Conservation (phyloP, 2,888 invertebrate genomes). For the Phyllotreta cruciferae region DNA sequence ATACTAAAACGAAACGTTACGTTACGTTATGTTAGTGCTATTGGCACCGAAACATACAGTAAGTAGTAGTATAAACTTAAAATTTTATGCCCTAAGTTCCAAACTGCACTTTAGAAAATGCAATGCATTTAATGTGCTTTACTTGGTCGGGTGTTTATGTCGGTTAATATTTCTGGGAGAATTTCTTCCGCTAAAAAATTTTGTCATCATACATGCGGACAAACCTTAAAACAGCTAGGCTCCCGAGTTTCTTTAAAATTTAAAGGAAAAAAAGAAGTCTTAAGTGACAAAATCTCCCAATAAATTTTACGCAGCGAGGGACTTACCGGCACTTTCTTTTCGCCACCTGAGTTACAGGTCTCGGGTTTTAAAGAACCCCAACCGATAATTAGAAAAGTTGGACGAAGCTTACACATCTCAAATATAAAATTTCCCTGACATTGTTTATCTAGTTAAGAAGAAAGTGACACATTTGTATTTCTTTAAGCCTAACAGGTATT, state of each 20-base stretch:
- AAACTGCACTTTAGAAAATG: neutral
- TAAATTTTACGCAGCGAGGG: slow-evolving; percentile 27
- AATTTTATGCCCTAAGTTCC: neutral
- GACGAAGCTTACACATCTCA: slow-evolving; percentile 8
- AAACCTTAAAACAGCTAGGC: slow-evolving; percentile 9
- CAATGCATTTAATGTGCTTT: neutral
- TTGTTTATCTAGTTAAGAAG: slow-evolving; percentile 17
- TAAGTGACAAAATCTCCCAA: slow-evolving; percentile 24
- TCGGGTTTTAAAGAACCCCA: slow-evolving; percentile 23
- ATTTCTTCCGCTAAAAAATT: slow-evolving; percentile 8
- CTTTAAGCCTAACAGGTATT: too few species aligned
- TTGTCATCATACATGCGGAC: slow-evolving; percentile 5
- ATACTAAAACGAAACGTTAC: too few species aligned
- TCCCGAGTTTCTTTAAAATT: slow-evolving; percentile 24
- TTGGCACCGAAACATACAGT: too few species aligned
- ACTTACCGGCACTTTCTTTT: slow-evolving; percentile 28
- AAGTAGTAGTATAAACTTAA: neutral
- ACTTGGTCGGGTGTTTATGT: neutral
- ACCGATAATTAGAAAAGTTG: slow-evolving; percentile 30
- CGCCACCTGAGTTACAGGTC: slow-evolving; percentile 27
- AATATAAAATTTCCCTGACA: slow-evolving; percentile 17
- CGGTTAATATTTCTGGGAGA: neutral
- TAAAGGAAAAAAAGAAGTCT: slow-evolving; percentile 22
- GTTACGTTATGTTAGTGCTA: too few species aligned
- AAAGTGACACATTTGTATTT: neutral